These are phyloP conservation scores for Uria aalge DNA, from an alignment of 2,113 vertebrate genomes.

Conservation along the genomic window DNA sequence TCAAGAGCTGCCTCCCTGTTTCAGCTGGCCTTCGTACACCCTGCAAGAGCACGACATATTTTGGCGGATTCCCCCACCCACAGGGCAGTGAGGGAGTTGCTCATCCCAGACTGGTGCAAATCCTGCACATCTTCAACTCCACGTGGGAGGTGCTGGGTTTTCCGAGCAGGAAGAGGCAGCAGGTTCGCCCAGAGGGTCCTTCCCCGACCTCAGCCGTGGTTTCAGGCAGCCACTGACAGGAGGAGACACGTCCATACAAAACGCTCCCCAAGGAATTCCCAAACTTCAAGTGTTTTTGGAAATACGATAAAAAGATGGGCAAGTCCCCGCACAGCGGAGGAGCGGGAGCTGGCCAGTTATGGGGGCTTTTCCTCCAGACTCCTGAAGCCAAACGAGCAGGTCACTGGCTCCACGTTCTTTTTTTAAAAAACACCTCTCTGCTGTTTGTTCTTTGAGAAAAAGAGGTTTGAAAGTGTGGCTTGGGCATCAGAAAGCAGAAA, in stretches of 20 bases:
- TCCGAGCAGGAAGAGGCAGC: background rate
- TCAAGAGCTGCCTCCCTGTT: background rate
- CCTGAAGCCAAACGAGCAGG: background rate
- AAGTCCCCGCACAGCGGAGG: accelerated
- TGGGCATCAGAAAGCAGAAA: background rate
- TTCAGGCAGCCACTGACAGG: background rate
- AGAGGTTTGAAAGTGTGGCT: background rate
- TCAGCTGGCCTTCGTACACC: background rate
- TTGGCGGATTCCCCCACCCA: slow-evolving; percentile 22
- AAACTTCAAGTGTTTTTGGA: background rate
- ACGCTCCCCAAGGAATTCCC: background rate
- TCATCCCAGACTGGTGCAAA: accelerated
- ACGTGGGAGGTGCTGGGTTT: background rate
- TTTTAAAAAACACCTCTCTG: background rate
- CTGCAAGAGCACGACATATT: background rate
- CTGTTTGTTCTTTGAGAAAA: background rate
- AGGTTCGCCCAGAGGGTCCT: background rate
- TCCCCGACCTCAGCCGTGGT: background rate
- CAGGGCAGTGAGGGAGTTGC: slow-evolving; percentile 24
- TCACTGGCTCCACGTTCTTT: background rate
- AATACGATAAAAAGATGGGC: background rate
- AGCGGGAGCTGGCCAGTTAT: background rate
- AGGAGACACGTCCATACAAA: background rate
- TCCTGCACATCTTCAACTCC: background rate
- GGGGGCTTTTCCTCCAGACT: background rate